Conservation (phyloP, 2,888 invertebrate species). For the Pomacea canaliculata region DNA sequence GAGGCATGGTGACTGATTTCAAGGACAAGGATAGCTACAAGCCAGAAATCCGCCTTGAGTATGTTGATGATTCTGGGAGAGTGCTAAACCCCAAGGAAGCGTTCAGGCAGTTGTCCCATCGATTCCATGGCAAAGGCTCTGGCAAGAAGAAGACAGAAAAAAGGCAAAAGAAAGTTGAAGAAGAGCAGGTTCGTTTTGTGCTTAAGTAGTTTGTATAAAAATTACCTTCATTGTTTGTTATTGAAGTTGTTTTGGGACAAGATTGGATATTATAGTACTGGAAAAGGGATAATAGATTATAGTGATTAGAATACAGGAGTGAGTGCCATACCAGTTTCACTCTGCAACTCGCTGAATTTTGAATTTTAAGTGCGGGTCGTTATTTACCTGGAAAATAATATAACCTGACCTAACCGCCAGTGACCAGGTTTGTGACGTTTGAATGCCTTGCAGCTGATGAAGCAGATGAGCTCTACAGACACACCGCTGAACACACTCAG, state of each 20-base stretch:
- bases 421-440: too few relatives aligned
- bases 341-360: too few relatives aligned
- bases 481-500: slow-evolving; percentile 95
- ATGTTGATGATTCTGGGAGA: slow-evolving; percentile 96
- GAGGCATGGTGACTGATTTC: slow-evolving; percentile 90
- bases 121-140: slow-evolving; percentile 99
- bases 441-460: slow-evolving; percentile 80
- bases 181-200: slow-evolving; percentile 80
- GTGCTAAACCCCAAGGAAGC: slow-evolving; percentile 95
- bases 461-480: slow-evolving; percentile 97
- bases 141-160: slow-evolving; percentile 99
- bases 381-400: too few relatives aligned
- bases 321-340: too few relatives aligned
- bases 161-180: slow-evolving; percentile 91
- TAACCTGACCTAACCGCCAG: too few relatives aligned
- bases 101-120: slow-evolving; percentile 92
- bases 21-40: slow-evolving; percentile 91
- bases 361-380: too few relatives aligned
- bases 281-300: too few relatives aligned
- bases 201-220: neutral
- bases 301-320: too few relatives aligned
- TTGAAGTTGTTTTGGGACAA: too few relatives aligned
- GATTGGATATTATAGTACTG: too few relatives aligned
- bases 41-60: slow-evolving; percentile 94
- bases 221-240: neutral